A percentile compares a stretch with the other conserved stretches of the same genome.
Conservation (phyloP, 2,113 vertebrate species). For the Pandion haliaetus region DNA sequence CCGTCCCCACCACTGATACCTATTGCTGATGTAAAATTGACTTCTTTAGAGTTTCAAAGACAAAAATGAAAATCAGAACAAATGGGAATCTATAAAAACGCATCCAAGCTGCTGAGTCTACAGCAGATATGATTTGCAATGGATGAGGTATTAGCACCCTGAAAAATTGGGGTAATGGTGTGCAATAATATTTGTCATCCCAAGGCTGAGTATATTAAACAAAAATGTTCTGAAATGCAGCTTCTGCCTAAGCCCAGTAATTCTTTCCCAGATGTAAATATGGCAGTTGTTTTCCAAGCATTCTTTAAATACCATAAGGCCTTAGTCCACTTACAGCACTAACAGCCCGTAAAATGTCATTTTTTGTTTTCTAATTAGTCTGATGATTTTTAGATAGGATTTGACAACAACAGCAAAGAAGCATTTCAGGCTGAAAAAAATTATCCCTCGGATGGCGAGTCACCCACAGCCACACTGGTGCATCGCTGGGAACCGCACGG, state of each 20-base stretch:
- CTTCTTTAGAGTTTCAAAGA: neutral
- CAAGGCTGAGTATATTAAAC: conserved; percentile 6
- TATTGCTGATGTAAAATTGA: neutral
- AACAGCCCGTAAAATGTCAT: conserved; percentile 64
- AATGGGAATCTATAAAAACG: neutral
- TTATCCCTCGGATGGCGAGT: neutral
- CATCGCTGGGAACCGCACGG: accelerated
- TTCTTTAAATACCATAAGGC: conserved; percentile 55
- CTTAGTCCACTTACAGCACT: conserved; percentile 36
- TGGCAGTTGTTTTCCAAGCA: conserved; percentile 16
- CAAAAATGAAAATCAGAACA: neutral
- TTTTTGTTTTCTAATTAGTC: conserved; percentile 62
- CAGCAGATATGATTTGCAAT: conserved; percentile 2
- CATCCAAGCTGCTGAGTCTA: neutral
- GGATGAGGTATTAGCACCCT: conserved; percentile 20
- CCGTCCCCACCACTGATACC: neutral
- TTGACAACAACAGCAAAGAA: conserved; percentile 10
- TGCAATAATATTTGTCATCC: conserved; percentile 42
- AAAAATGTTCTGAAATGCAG: conserved; percentile 25
- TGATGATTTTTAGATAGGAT: conserved; percentile 41
- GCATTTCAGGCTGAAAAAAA: neutral
- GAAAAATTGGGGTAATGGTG: conserved; percentile 46
- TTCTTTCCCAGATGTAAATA: conserved; percentile 37
- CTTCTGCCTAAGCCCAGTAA: neutral
- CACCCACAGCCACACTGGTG: neutral